These are phyloP conservation scores for Autographa gamma DNA, from an alignment of 2,888 invertebrate species.

Conservation along the genomic window DNA sequence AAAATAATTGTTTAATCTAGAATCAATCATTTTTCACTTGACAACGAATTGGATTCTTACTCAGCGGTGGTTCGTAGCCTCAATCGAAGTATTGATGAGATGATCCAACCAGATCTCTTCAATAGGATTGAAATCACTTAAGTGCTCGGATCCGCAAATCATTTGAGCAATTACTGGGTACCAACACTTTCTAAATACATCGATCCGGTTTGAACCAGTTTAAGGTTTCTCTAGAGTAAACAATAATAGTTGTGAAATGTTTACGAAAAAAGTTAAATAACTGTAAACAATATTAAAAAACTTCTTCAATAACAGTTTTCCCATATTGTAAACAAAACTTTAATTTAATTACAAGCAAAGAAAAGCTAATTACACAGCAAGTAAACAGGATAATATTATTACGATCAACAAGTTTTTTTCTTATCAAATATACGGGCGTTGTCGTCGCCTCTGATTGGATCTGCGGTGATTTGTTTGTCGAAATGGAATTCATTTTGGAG, in stretches of 20 bases:
- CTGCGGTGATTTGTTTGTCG: slow-evolving; percentile 78
- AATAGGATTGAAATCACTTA: slow-evolving; percentile 60
- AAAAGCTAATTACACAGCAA: slow-evolving; percentile 37
- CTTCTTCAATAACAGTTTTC: slow-evolving; percentile 17
- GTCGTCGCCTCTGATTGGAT: slow-evolving; percentile 76
- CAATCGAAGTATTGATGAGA: slow-evolving; percentile 62
- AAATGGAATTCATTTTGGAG: slow-evolving; percentile 75
- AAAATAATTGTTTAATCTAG: slow-evolving; percentile 18
- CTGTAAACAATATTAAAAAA: neutral
- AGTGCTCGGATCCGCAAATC: slow-evolving; percentile 55
- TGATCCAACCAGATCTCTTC: slow-evolving; percentile 59
- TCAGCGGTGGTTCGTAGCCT: slow-evolving; percentile 47
- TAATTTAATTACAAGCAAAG: slow-evolving; percentile 14
- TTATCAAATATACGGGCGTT: slow-evolving; percentile 61
- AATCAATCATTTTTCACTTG: slow-evolving; percentile 19
- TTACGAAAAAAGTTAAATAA: slow-evolving; percentile 13
- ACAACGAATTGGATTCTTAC: slow-evolving; percentile 47
- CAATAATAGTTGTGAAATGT: neutral
- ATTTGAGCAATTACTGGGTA: slow-evolving; percentile 52
- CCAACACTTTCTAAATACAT: slow-evolving; percentile 2
- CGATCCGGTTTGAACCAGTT: neutral
- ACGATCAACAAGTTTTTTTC: slow-evolving; percentile 54
- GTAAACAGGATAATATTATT: slow-evolving; percentile 20
- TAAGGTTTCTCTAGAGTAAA: neutral
- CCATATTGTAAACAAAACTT: slow-evolving; percentile 30